A percentile compares a stretch with the other conserved stretches of the same genome.
These are phyloP conservation scores for Gobiocypris rarus DNA, from an alignment of 2,113 vertebrate genomes.

Conservation along the genomic window DNA sequence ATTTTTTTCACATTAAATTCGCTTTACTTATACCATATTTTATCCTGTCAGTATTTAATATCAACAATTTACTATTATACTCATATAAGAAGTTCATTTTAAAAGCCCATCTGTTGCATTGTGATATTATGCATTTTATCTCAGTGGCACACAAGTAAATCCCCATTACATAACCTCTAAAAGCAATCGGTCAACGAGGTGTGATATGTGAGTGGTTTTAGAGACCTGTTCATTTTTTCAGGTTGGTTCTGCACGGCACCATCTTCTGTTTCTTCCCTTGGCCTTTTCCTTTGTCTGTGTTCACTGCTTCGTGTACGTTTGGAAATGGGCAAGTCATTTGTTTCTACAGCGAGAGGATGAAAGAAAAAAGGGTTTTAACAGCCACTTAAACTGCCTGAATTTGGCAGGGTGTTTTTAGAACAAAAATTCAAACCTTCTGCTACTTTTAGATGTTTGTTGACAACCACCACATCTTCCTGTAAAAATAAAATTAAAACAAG, in stretches of 20 bases:
- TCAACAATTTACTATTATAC: neutral
- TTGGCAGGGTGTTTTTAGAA: neutral
- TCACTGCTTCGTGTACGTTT: conserved; percentile 66
- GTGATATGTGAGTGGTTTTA: neutral
- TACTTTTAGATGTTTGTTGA: conserved; percentile 45
- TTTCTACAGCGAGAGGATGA: conserved; percentile 53
- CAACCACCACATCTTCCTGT: conserved; percentile 48
- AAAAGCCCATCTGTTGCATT: neutral
- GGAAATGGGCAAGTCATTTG: conserved; percentile 45
- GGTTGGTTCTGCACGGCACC: conserved; percentile 22
- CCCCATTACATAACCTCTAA: neutral
- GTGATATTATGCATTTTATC: neutral
- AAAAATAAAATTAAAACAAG: conserved; percentile 7
- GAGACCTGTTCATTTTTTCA: conserved; percentile 60
- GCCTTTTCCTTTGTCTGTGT: conserved; percentile 66
- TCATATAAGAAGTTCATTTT: neutral
- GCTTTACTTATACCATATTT: neutral
- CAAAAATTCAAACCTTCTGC: conserved; percentile 47
- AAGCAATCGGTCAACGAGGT: neutral
- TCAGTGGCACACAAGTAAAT: neutral
- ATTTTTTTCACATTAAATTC: neutral
- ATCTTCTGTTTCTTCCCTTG: conserved; percentile 41
- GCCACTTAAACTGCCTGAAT: neutral
- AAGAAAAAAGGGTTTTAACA: neutral
- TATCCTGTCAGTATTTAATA: neutral